phyloP scores from a whole-genome alignment of 2,888 invertebrate genomes.

The Brachycybe producta region DNA sequence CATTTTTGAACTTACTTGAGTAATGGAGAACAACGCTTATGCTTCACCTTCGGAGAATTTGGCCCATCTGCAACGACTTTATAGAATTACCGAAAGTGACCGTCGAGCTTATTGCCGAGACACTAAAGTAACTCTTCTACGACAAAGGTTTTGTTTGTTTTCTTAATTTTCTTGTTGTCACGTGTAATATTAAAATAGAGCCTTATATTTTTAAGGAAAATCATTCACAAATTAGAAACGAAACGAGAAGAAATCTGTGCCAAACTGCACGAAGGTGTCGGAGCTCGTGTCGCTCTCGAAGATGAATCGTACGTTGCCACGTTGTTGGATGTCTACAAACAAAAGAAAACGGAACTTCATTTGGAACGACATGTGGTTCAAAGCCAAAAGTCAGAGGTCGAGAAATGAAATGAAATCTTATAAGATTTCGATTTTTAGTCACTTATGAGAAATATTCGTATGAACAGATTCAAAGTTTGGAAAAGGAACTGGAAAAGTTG shows the following conservation, averaged over 20 bases:
- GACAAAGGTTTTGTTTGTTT: not conserved
- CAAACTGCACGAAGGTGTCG: not conserved
- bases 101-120: slow-evolving; percentile 1
- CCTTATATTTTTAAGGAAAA: slow-evolving; percentile 1
- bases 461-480: slow-evolving; percentile 5
- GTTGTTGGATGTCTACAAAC: not conserved
- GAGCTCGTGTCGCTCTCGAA: not conserved
- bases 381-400: slow-evolving; percentile 2
- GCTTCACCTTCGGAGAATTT: too few species aligned
- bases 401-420: not conserved
- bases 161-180: not conserved
- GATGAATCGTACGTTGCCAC: not conserved
- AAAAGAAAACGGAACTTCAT: not conserved
- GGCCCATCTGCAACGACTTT: slow-evolving; percentile 6
- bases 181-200: not conserved
- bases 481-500: not conserved
- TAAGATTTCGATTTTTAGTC: not conserved
- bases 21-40: too few species aligned
- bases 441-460: not conserved
- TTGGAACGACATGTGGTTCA: not conserved
- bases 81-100: slow-evolving; percentile 3
- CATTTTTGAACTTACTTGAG: too few species aligned
- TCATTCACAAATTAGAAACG: slow-evolving; percentile 6
- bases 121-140: slow-evolving; percentile 9
- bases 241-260: not conserved